These are phyloP conservation scores for Pterocles gutturalis DNA, from an alignment of 2,113 vertebrate genomes.

Conservation along the genomic window DNA sequence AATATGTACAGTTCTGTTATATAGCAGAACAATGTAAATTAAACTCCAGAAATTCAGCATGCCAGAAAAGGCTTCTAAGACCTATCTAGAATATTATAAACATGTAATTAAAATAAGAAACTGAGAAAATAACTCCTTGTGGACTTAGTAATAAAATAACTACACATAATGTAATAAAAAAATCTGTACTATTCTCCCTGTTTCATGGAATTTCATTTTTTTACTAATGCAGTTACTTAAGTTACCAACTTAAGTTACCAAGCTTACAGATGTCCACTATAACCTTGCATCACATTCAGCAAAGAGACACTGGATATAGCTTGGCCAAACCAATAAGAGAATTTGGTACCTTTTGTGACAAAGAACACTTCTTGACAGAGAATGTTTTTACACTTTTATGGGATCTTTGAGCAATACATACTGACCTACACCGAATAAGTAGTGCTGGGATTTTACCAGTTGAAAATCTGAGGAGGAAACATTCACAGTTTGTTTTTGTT, in stretches of 20 bases:
- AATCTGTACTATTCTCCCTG: not conserved
- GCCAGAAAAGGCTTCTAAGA: not conserved
- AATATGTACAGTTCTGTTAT: not conserved
- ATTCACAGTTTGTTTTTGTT: not conserved
- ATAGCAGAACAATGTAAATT: not conserved
- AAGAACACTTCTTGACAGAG: not conserved
- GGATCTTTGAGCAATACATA: not conserved
- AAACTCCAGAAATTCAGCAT: not conserved
- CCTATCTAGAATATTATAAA: not conserved
- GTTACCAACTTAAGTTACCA: too few species aligned
- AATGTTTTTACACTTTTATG: not conserved
- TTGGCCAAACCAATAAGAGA: not conserved
- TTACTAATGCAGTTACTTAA: not conserved
- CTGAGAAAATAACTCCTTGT: not conserved
- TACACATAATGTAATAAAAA: not conserved
- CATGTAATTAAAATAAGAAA: slow-evolving; percentile 29
- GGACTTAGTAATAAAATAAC: not conserved
- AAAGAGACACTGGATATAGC: not conserved
- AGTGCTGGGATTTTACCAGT: not conserved
- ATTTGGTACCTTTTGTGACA: not conserved
- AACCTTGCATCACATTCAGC: not conserved
- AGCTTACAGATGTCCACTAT: not conserved
- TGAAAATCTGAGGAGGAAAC: rapidly evolving
- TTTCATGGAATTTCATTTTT: not conserved
- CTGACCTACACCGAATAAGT: not conserved